Base-by-base conservation (phyloP, 2,113 vertebrate genomes). In the Ibidorhyncha struthersii region DNA sequence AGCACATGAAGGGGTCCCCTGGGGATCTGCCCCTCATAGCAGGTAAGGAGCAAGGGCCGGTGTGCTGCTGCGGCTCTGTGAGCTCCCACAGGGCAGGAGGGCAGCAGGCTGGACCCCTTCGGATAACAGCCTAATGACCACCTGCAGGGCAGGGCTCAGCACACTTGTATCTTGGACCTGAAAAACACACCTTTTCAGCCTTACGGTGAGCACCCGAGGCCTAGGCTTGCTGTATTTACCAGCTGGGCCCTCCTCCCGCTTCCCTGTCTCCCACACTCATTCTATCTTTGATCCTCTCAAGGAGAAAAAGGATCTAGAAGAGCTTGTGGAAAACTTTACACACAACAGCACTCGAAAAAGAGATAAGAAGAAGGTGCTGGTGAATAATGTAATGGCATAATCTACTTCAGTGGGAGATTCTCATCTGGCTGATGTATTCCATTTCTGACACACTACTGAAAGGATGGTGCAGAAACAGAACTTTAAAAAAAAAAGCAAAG, bases 241-340 rank as follows among this genome's bases (percentile, higher is more conserved):
- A 65, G 2, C 43, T 53, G 50, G 69, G 73, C 38, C 52, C 38
- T 66, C 63, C 72, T 90, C 29, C 52, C 85, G 61, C 43, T 79
- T 80, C 69, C 49, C 56, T 65, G 56, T 94, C 94, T 91, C 91
- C 89, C 91, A 87, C 94, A 93, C 86, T 91, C 93, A 73, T 79
- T 91, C 56, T 94, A 53, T 97, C 95, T 96, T 96, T 95, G 77
- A 95, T 96, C 53, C 58, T 91, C 69, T 92, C 49, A 70, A 90
- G 49, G 43, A 94, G 81, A 79, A 91, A 93, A 92, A 80, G 62
- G 49, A 89, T 85, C 91, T 94, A 94, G 96, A 93, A 92, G 94
- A 96, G 69, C 67, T 93, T 88, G 93, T 95, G 96, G 95, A 90
- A 97, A 95, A 96, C 93, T 94, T 96, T 85, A 88, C 85, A 86